A percentile compares a stretch with the other conserved stretches of the same genome.
Conservation (phyloP, 92 coral and sea anemone genomes). For the Palythoa caribaeorum region DNA sequence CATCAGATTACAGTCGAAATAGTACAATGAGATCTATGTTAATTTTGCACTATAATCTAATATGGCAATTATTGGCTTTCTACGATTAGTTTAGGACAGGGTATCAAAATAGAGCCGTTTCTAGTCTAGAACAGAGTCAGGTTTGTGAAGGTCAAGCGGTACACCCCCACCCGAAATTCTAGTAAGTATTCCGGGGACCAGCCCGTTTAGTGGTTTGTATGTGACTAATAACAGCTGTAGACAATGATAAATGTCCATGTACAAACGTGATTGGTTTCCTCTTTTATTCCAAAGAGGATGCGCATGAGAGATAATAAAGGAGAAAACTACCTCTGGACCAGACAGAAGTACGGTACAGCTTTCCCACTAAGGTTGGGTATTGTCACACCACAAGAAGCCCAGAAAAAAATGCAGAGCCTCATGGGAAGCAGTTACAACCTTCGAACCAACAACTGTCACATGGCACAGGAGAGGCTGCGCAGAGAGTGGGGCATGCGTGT, state of each 20-base stretch:
- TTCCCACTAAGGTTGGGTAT: background rate
- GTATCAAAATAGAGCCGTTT: too few relatives aligned
- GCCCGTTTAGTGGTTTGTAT: too few relatives aligned
- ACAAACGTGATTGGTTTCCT: background rate
- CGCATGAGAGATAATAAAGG: slow-evolving; percentile 54
- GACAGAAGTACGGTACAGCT: slow-evolving; percentile 51
- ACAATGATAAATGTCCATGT: background rate
- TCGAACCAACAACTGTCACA: slow-evolving; percentile 53
- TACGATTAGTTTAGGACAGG: too few relatives aligned
- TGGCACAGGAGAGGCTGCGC: slow-evolving; percentile 59
- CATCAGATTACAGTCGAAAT: too few relatives aligned
- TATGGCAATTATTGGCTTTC: too few relatives aligned
- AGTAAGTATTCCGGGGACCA: too few relatives aligned
- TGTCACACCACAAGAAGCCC: slow-evolving; percentile 59
- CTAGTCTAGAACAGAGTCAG: too few relatives aligned
- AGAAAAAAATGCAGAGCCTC: slow-evolving; percentile 40
- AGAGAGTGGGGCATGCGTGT: slow-evolving; percentile 43
- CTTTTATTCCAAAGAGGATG: slow-evolving; percentile 17
- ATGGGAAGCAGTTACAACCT: slow-evolving; percentile 45
- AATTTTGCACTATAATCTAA: too few relatives aligned
- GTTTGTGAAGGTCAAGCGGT: too few relatives aligned
- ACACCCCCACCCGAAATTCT: too few relatives aligned
- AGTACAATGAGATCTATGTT: too few relatives aligned
- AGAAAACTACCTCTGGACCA: slow-evolving; percentile 49
- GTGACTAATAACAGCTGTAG: too few relatives aligned